Evolutionary conservation across 2,113 vertebrate genomes (phyloP), one percentile per base, ranked within the genome.

Genomic region (Campylorhamphus procurvoides): DNA sequence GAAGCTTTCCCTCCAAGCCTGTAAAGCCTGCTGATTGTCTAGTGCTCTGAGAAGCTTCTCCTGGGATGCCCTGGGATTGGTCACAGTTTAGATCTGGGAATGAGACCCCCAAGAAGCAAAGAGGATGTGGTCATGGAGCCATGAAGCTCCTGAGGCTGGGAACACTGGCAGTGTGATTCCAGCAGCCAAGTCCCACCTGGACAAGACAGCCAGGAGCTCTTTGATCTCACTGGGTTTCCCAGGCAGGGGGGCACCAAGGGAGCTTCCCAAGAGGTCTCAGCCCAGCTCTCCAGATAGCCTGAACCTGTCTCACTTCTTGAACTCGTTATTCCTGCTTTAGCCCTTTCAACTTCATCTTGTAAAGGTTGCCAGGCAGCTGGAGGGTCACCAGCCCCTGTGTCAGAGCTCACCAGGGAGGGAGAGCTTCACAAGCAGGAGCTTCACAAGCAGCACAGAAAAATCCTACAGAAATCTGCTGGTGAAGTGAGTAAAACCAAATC

Each of bases 381-480:
- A 93, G 68, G 85, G 96, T 90, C 93, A 94, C 59, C 52, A 59
- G 85, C 47, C 29, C 2, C 1, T 31, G 60, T 50, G 59, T 52
- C 1, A 0, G 79, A 59, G 93, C 92, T 93, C 60, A 56, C 83
- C 18, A 0, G 92, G 85, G 82, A 96, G 72, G 72, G 62, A 78
- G 67, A 86, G 79, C 92, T 97, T 96, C 93, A 93, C 90, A 97
- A 88, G 76, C 37, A 2, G 68, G 67, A 86, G 79, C 92, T 97
- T 96, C 93, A 93, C 90, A 97, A 88, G 76, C 37, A 2, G 68
- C 39, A 33, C 1, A 0, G 73, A 63, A 86, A 95, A 92, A 87
- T 59, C 79, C 92, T 64, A 17, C 69, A 77, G 85, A 55, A 95
- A 77, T 67, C 93, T 74, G 84, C 72, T 7, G 10, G 87, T 42